phyloP scores from a whole-genome alignment of 1,140 invertebrate genomes.

The Zophobas atratus region DNA sequence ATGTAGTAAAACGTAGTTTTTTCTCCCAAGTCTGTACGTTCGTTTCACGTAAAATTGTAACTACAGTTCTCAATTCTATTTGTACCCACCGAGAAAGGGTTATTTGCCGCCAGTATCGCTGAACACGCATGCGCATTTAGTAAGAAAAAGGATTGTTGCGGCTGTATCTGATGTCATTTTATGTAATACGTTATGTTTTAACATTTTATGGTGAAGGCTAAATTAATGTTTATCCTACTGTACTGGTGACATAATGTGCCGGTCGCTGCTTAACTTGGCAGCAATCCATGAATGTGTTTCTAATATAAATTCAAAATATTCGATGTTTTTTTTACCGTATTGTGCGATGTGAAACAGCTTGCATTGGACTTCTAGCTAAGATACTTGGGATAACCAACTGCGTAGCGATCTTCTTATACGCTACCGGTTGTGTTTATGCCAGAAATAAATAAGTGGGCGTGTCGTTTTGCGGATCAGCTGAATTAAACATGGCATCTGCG shows the following conservation, averaged over 20 bases:
- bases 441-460: conserved; percentile 64
- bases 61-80: background rate
- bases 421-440: conserved; percentile 64
- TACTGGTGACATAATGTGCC: too few species aligned
- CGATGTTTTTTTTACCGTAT: conserved; percentile 12
- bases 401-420: conserved; percentile 32
- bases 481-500: conserved; percentile 55
- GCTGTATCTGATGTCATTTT: too few species aligned
- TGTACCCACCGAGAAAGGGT: too few species aligned
- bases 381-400: conserved; percentile 23
- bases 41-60: too few species aligned
- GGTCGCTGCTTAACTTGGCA: too few species aligned
- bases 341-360: conserved; percentile 21
- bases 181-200: too few species aligned
- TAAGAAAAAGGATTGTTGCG: too few species aligned
- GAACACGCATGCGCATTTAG: too few species aligned
- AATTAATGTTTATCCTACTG: too few species aligned
- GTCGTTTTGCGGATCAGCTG: conserved; percentile 62
- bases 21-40: background rate
- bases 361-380: background rate
- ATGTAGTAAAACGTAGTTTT: conserved; percentile 1
- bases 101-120: too few species aligned
- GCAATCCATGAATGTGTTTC: background rate
- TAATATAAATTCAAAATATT: background rate
- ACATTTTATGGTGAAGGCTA: too few species aligned